Conservation (phyloP, 2,797 vertebrate species). For the Sus cebifrons region DNA sequence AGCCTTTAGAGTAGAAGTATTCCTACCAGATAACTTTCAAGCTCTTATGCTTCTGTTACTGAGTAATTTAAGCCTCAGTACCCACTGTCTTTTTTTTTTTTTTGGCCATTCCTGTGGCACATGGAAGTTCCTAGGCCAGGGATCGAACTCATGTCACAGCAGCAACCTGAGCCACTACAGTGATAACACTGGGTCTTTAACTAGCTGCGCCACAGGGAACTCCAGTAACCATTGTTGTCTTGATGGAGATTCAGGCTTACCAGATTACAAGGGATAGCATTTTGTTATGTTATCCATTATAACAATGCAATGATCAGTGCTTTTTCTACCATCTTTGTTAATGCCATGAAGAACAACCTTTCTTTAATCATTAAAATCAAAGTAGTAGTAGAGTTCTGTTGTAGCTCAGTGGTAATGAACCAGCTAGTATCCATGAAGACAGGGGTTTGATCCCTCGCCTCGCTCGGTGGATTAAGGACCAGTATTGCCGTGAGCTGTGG, state of each 20-base stretch:
- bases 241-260: slow-evolving; percentile 46
- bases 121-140: too few species aligned
- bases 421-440: too few species aligned
- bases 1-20: slow-evolving; percentile 48
- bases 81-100: not conserved
- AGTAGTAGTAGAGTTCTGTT: not conserved
- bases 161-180: too few species aligned
- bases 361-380: slow-evolving; percentile 63
- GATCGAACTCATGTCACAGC: too few species aligned
- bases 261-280: slow-evolving; percentile 31
- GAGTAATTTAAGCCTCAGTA: slow-evolving; percentile 54
- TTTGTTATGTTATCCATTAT: slow-evolving; percentile 27
- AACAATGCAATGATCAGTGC: not conserved
- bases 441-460: too few species aligned
- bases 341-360: slow-evolving; percentile 37
- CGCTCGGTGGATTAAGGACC: too few species aligned
- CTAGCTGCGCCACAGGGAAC: too few species aligned
- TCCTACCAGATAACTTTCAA: slow-evolving; percentile 42
- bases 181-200: too few species aligned
- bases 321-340: slow-evolving; percentile 59
- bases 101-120: too few species aligned
- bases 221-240: not conserved
- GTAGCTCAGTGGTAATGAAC: too few species aligned
- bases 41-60: not conserved
- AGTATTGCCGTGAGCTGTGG: too few species aligned